Evolutionary conservation across 2,113 vertebrate species (phyloP).

Genomic region (Zapus hudsonius): DNA sequence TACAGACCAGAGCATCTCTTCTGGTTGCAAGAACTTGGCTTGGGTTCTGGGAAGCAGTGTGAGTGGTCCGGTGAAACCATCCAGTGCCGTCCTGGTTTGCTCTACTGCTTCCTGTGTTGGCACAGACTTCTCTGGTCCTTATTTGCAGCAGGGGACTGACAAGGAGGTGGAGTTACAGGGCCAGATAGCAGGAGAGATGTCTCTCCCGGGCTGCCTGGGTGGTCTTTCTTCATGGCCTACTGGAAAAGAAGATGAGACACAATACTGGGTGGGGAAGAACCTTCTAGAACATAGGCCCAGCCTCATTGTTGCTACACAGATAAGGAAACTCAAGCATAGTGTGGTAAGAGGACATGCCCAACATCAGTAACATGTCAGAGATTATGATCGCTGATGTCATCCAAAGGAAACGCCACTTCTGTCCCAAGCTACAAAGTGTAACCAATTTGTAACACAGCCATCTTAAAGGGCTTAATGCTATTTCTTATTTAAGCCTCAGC

Average conservation of each 20-base stretch:
- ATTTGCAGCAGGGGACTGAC: conserved; percentile 34
- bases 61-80: not conserved
- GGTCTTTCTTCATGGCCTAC: conserved; percentile 60
- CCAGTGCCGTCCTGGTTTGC: not conserved
- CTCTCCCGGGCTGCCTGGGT: conserved; percentile 63
- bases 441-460: not conserved
- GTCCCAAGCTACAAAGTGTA: not conserved
- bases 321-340: conserved; percentile 35
- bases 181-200: not conserved
- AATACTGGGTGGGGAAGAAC: not conserved
- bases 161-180: conserved; percentile 37
- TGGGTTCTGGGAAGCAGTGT: rapidly evolving
- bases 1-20: not conserved
- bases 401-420: conserved; percentile 31
- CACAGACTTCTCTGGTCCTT: not conserved
- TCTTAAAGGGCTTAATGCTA: not conserved
- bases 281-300: not conserved
- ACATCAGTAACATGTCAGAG: conserved; percentile 49
- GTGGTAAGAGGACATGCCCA: not conserved
- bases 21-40: not conserved
- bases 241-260: conserved; percentile 52
- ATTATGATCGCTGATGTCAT: conserved; percentile 39
- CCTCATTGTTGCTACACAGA: not conserved
- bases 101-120: no score
- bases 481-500: not conserved